These are phyloP conservation scores for Calliopsis andreniformis DNA, from an alignment of 1,140 invertebrate genomes.

Conservation along the genomic window DNA sequence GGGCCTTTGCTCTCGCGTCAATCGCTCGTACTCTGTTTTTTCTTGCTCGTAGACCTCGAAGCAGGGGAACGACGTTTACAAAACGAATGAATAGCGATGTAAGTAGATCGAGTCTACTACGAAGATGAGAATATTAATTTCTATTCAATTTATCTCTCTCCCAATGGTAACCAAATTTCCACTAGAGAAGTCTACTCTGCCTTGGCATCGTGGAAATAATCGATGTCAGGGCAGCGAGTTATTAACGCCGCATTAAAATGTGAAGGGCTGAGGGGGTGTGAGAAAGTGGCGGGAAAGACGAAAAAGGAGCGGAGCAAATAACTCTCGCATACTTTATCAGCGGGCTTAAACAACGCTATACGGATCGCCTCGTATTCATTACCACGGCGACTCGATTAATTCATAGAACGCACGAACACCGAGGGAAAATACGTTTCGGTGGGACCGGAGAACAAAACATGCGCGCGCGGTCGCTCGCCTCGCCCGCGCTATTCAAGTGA, in stretches of 20 bases:
- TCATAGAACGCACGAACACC: neutral
- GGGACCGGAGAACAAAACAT: neutral
- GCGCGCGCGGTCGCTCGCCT: neutral
- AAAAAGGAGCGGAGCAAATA: slow-evolving; percentile 8
- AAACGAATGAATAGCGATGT: too few species aligned
- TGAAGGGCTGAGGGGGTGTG: neutral
- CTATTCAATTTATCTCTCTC: neutral
- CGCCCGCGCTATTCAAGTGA: slow-evolving; percentile 4
- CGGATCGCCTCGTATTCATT: slow-evolving; percentile 26
- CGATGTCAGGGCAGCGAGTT: neutral
- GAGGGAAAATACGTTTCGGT: neutral
- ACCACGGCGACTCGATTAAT: slow-evolving; percentile 13
- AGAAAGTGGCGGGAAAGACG: too few species aligned
- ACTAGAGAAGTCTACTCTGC: neutral
- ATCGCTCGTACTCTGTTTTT: too few species aligned
- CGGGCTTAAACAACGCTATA: neutral
- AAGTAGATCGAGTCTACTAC: too few species aligned
- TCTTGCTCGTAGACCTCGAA: neutral
- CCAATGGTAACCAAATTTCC: neutral
- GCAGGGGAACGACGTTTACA: neutral
- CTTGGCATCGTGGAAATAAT: slow-evolving; percentile 10
- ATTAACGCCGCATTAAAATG: slow-evolving; percentile 30
- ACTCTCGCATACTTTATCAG: slow-evolving; percentile 28
- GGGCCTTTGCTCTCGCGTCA: neutral
- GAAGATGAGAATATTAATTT: too few species aligned